phyloP scores from a whole-genome alignment of 1,140 invertebrate species.

The Druon quercuslanigerum region DNA sequence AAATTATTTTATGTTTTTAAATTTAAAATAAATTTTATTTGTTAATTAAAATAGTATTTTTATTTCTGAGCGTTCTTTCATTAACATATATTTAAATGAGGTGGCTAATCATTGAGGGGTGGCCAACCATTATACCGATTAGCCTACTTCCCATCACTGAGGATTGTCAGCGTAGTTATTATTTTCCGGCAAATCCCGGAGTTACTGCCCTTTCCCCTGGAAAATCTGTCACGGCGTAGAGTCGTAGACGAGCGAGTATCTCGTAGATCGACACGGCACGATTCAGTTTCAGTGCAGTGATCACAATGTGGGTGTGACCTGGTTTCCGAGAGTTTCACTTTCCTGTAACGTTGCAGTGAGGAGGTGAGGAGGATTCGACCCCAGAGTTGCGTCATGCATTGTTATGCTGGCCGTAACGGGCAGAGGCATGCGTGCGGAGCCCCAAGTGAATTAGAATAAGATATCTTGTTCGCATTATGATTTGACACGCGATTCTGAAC shows the following conservation, averaged over 20 bases:
- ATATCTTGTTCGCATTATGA: conserved; percentile 46
- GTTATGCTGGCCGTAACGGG: conserved; percentile 73
- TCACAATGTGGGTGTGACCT: conserved; percentile 75
- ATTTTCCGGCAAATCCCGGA: conserved; percentile 6
- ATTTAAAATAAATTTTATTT: too few relatives aligned
- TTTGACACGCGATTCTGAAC: conserved; percentile 46
- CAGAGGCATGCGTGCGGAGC: conserved; percentile 69
- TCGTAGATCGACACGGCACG: conserved; percentile 56
- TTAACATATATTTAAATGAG: too few relatives aligned
- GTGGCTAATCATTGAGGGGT: too few relatives aligned
- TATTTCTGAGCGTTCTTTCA: too few relatives aligned
- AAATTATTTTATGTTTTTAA: too few relatives aligned
- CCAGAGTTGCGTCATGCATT: conserved; percentile 74
- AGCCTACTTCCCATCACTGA: too few relatives aligned
- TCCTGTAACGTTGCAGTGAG: conserved; percentile 72
- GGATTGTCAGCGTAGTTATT: conserved; percentile 13
- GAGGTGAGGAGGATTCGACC: conserved; percentile 74
- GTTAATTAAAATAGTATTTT: too few relatives aligned
- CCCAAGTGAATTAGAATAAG: conserved; percentile 71
- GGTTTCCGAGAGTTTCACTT: conserved; percentile 76
- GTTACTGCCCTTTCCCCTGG: conserved; percentile 7
- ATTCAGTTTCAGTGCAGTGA: conserved; percentile 65
- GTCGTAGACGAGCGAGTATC: conserved; percentile 54
- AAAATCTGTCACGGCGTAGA: conserved; percentile 56
- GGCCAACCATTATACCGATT: too few relatives aligned